Base-by-base conservation (phyloP, 2,113 vertebrate species). In the Macquaria ambigua region DNA sequence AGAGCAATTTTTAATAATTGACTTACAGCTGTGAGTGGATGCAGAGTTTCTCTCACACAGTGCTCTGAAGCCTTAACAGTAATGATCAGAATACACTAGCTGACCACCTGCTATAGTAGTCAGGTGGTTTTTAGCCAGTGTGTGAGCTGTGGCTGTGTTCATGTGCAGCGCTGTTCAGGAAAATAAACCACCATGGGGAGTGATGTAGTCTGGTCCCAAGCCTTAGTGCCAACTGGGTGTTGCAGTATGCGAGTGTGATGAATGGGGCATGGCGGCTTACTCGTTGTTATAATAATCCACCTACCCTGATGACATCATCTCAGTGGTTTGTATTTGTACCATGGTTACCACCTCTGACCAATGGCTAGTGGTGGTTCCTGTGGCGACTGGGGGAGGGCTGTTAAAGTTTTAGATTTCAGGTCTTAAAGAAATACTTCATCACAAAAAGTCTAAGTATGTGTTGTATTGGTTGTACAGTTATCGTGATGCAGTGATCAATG, bases 261-360 rank as follows among this genome's bases (percentile, higher is more conserved):
- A 92, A 94, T 92, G 89, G 82, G 75, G 76, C 93, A 94, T 91
- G 90, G 90, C 90, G 74, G 93, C 88, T 93, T 82, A 87, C 84
- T 89, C 88, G 97, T 99, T 99, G 98, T 99, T 99, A 99, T 99
- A 98, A 97, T 99, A 98, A 98, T 98, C 97, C 98, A 99, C 98
- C 98, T 99, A 99, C 98, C 97, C 98, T 99, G 98, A 99, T 98
- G 98, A 98, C 96, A 39, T 89, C 92, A 88, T 94, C 93, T 81
- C 89, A 85, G 88, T 87, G 95, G 93, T 95, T 98, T 98, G 97
- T 98, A 98, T 93, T 50, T 52, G 53, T 50, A 82, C 84, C 83
- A 89, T 89, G 92, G 93, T 92, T 78, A 87, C 90, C 92, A 92
- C 90, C 88, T 87, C 93, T 91, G 89, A 85, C 90, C 82, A 68